A percentile compares a stretch with the other conserved stretches of the same genome.
Conservation (phyloP, 2,797 vertebrate genomes). For the Mionectes olivaceus region DNA sequence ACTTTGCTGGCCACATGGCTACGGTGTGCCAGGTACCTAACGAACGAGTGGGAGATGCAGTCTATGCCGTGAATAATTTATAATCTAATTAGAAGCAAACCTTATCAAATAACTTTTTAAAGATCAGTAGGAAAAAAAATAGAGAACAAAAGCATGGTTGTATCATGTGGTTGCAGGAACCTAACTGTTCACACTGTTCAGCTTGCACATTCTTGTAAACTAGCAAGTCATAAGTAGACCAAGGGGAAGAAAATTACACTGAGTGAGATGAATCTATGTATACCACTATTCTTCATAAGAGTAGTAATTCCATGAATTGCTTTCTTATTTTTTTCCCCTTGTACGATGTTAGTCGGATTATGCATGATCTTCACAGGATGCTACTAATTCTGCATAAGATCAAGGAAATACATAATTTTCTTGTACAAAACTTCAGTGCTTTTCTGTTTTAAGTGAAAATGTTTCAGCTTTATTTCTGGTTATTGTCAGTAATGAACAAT, state of each 20-base stretch:
- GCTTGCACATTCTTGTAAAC: conserved; percentile 7
- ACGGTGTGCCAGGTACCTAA: background rate
- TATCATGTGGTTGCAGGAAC: background rate
- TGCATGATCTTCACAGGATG: background rate
- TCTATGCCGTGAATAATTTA: background rate
- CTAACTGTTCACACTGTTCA: background rate
- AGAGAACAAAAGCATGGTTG: background rate
- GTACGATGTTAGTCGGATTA: conserved; percentile 1
- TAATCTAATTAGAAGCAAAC: conserved; percentile 11
- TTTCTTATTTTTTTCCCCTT: conserved; percentile 9
- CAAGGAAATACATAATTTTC: background rate
- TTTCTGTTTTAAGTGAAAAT: conserved; percentile 15
- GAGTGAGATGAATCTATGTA: background rate
- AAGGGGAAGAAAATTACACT: background rate
- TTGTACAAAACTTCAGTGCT: background rate
- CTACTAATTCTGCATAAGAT: background rate
- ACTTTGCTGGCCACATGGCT: background rate
- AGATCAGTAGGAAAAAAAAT: background rate
- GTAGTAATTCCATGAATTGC: background rate
- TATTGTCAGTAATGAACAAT: background rate
- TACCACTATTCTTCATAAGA: background rate
- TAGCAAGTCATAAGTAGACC: background rate
- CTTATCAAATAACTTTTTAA: background rate
- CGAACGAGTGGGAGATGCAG: background rate
- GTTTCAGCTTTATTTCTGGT: background rate